phyloP scores from a whole-genome alignment of 2,113 vertebrate species.

The Clarias macrocephalus region DNA sequence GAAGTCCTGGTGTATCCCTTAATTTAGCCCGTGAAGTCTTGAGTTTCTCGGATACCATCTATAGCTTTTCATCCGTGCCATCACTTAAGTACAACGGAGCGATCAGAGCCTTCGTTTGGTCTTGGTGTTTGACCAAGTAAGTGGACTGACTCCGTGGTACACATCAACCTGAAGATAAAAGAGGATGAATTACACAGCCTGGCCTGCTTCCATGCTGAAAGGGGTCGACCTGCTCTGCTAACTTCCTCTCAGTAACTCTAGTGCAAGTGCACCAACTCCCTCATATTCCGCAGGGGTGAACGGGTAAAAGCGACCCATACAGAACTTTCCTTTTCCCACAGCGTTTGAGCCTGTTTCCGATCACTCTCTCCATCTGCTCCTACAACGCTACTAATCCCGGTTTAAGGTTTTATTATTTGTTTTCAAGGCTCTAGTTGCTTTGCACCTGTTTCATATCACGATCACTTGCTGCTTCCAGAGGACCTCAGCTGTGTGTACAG shows the following conservation, averaged over 20 bases:
- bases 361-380: neutral
- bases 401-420: neutral
- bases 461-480: neutral
- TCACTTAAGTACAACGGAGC: slow-evolving; percentile 9
- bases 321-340: neutral
- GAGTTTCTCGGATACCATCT: slow-evolving; percentile 48
- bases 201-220: neutral
- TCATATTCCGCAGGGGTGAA: neutral
- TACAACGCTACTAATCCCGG: neutral
- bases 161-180: slow-evolving; percentile 28
- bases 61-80: slow-evolving; percentile 21
- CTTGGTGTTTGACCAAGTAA: slow-evolving; percentile 60
- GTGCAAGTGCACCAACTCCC: neutral
- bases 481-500: too few species aligned
- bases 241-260: neutral
- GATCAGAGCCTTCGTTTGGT: slow-evolving; percentile 61
- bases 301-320: neutral
- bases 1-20: neutral
- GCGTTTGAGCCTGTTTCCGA: neutral
- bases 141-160: slow-evolving; percentile 19
- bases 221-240: neutral
- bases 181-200: slow-evolving; percentile 2
- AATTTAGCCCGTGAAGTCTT: slow-evolving; percentile 35
- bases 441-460: neutral
- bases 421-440: neutral